Evolutionary conservation across 2,797 vertebrate species (phyloP).

Genomic region (Tachyglossus aculeatus): DNA sequence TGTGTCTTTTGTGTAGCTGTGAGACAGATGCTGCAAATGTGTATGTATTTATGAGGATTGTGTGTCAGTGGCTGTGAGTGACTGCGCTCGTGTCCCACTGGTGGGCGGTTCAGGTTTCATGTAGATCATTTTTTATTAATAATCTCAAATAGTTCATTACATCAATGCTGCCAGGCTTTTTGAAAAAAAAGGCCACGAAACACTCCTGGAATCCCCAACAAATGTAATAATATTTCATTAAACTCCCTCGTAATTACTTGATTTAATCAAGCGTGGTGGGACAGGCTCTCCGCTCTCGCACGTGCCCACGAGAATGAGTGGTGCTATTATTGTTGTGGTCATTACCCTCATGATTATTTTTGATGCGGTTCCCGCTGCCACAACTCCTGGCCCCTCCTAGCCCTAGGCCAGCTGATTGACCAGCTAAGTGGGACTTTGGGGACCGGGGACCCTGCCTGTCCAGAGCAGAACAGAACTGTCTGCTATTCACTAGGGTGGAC

Average conservation of each 20-base stretch:
- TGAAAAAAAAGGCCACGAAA: conserved; percentile 7
- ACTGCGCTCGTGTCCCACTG: neutral
- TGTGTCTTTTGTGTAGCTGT: no score
- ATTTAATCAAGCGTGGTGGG: conserved; percentile 7
- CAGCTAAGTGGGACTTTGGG: no score
- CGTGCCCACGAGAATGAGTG: neutral
- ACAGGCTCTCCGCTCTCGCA: neutral
- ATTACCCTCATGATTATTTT: neutral
- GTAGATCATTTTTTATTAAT: neutral
- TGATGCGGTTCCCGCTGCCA: neutral
- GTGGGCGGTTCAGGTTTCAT: neutral
- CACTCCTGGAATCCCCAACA: conserved; percentile 20
- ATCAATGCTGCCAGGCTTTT: neutral
- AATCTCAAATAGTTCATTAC: neutral
- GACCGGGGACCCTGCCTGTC: no score
- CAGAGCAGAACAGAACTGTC: no score
- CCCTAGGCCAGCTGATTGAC: no score
- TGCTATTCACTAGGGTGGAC: no score
- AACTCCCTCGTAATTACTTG: conserved; percentile 9
- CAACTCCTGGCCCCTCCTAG: neutral
- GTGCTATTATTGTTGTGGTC: neutral
- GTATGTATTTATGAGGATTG: no score
- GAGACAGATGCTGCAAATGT: no score
- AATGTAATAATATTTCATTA: conserved; percentile 25
- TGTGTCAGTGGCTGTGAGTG: no score